phyloP scores from a whole-genome alignment of 1,140 invertebrate species.

The Eupristina koningsbergeri region DNA sequence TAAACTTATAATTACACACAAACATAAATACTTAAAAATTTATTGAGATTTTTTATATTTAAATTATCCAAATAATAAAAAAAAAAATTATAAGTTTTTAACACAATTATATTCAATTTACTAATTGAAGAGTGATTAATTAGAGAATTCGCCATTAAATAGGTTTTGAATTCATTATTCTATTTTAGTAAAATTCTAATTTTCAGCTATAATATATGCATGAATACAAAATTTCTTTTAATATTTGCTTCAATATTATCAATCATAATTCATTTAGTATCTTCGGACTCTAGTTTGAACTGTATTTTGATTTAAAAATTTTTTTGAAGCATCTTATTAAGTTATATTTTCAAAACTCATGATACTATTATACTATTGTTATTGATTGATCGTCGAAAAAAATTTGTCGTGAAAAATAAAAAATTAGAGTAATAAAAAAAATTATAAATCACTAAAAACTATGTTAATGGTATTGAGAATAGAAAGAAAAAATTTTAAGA shows the following conservation, averaged over 20 bases:
- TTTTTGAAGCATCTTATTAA: constrained; percentile 1
- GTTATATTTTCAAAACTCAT: not conserved
- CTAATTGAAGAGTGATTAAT: not conserved
- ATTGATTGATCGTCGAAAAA: too few species aligned
- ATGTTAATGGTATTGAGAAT: too few species aligned
- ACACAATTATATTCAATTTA: too few species aligned
- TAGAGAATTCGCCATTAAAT: not conserved
- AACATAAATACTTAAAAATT: too few species aligned
- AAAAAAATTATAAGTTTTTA: not conserved
- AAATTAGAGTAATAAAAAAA: too few species aligned
- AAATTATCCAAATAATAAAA: not conserved
- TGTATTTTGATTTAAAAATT: not conserved
- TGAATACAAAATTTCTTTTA: constrained; percentile 3
- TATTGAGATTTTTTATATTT: not conserved
- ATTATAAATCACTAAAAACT: too few species aligned
- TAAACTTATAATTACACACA: not conserved
- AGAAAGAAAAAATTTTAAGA: too few species aligned
- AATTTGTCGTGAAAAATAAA: too few species aligned
- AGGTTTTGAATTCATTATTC: not conserved
- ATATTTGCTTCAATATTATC: constrained; percentile 11
- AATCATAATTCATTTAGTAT: constrained; percentile 30
- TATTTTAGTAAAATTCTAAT: not conserved
- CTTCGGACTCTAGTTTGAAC: not conserved
- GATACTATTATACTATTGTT: too few species aligned
- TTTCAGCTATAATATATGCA: constrained; percentile 1